Evolutionary conservation across 2,113 vertebrate genomes (phyloP).

Genomic region (Eolophus roseicapilla): DNA sequence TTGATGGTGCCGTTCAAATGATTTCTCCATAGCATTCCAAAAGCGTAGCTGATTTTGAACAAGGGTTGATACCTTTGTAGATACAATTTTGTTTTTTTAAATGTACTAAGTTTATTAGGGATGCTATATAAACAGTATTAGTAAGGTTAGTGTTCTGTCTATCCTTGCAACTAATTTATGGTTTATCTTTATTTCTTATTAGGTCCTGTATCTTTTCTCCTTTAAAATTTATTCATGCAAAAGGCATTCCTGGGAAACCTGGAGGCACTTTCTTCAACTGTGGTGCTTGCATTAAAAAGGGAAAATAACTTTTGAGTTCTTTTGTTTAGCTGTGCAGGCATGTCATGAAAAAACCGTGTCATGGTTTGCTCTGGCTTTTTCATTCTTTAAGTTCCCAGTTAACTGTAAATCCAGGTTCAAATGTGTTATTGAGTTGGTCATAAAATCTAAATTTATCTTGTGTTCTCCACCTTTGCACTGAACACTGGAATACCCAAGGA

Average conservation of each 20-base stretch:
- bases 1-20: not conserved
- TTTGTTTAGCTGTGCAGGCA: not conserved
- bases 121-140: not conserved
- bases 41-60: not conserved
- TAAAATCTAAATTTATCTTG: not conserved
- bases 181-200: not conserved
- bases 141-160: not conserved
- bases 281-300: not conserved
- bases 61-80: not conserved
- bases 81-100: not conserved
- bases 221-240: not conserved
- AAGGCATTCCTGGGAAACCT: not conserved
- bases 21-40: not conserved
- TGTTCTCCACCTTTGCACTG: not conserved
- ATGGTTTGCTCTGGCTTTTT: not conserved
- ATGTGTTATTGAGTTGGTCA: not conserved
- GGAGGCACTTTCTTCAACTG: not conserved
- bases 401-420: not conserved
- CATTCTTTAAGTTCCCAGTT: not conserved
- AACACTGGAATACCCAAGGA: not conserved
- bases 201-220: not conserved
- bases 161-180: not conserved
- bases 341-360: not conserved
- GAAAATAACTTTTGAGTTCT: not conserved
- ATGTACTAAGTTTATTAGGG: not conserved